Base-by-base conservation (phyloP, 2,797 vertebrate species). In the Helicolenus hilgendorfi region DNA sequence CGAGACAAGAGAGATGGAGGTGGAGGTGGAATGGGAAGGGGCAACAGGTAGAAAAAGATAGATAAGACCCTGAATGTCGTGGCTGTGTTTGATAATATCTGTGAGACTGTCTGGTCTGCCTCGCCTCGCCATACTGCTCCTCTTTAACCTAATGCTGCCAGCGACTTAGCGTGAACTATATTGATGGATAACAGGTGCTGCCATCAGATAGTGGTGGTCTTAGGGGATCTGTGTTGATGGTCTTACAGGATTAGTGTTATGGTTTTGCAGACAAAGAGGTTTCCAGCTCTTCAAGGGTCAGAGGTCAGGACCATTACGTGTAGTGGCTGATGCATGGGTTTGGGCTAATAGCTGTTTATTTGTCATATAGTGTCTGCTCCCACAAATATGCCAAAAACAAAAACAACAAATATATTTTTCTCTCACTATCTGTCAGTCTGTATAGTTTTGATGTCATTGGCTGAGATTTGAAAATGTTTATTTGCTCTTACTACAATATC, bases 171-270 rank as follows among this genome's bases (percentile, higher is more conserved):
- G n/a, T 78, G 11, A 83, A 69, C 68, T 7, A 13, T 49, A 77
- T 33, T 77, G 81, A 85, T 73, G 81, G 83, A 81, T 13, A 63
- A 69, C 88, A 71, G 62, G 64, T 72, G 87, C 81, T 84, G 92
- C 83, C 72, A 70, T 65, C 74, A 53, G 65, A 58, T 31, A 72
- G 79, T 3, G 24, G 31, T 71, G 75, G 65, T 45, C 26, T 38
- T 20, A 4, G 1, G 15, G 60, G 65, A 49, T 63, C 56, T 3
- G 59, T 65, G 69, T 35, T 49, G 71, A 87, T 76, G 81, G 59
- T 65, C 33, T 78, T 18, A 69, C 45, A 77, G 76, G 64, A 75
- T 85, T 58, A 36, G 31, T 55, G 55, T 63, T 36, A 2, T 45
- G 68, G 38, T 58, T 77, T 58, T 22, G 55, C 14, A 27, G 76